A percentile compares a stretch with the other conserved stretches of the same genome.
These are phyloP conservation scores for Gymnorhina tibicen DNA, from an alignment of 2,113 vertebrate genomes.

Conservation along the genomic window DNA sequence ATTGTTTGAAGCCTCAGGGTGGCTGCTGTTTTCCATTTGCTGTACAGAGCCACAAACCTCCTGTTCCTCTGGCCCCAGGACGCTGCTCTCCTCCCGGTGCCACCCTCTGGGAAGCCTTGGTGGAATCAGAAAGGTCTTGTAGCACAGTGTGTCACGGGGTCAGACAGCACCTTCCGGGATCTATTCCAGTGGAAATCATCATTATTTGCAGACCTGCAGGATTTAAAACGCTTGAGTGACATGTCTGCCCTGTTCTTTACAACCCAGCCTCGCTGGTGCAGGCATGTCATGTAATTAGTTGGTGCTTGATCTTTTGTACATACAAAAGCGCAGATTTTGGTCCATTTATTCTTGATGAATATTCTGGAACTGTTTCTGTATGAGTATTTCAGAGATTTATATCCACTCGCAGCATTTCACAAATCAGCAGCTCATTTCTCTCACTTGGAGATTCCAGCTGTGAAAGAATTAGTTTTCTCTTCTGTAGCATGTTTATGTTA, in stretches of 20 bases:
- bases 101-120: not conserved
- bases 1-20: not conserved
- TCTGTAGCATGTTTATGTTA: not conserved
- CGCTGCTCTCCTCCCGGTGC: fast-evolving
- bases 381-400: not conserved
- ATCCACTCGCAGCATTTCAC: not conserved
- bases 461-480: not conserved
- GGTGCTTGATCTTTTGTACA: not conserved
- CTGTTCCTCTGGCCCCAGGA: not conserved
- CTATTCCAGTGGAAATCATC: not conserved
- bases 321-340: not conserved
- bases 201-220: not conserved
- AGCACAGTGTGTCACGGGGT: not conserved
- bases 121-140: not conserved
- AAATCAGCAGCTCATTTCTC: not conserved
- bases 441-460: not conserved
- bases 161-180: not conserved
- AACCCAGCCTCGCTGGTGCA: not conserved
- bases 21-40: not conserved
- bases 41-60: not conserved
- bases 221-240: not conserved
- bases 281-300: not conserved
- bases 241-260: not conserved
- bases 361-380: not conserved
- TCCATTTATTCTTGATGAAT: not conserved